Conservation (phyloP, 2,888 invertebrate genomes). For the Craniophora ligustri region DNA sequence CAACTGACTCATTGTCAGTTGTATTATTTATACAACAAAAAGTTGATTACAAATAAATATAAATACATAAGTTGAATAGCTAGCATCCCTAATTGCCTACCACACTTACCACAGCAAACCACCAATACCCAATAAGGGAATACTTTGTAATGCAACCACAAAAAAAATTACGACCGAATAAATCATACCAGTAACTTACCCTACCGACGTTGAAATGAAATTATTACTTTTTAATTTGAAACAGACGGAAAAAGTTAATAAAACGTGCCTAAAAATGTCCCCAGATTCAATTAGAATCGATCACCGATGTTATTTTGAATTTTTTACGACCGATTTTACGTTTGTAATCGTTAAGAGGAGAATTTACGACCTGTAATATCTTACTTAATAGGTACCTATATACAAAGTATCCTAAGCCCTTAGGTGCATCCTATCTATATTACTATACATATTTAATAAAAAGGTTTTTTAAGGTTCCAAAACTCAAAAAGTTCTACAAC, state of each 20-base stretch:
- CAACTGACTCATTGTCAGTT: no score
- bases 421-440: no score
- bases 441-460: no score
- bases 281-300: conserved; percentile 66
- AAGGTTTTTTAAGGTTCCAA: no score
- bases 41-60: no score
- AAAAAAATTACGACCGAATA: conserved; percentile 62
- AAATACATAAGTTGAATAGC: no score
- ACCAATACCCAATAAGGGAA: conserved; percentile 27
- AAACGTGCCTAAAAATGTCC: conserved; percentile 50
- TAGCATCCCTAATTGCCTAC: no score
- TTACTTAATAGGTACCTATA: conserved; percentile 13
- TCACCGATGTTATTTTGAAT: conserved; percentile 57
- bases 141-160: conserved; percentile 48
- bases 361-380: conserved; percentile 29
- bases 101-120: no score
- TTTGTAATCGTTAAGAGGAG: conserved; percentile 54
- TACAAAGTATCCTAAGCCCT: no score
- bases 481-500: no score
- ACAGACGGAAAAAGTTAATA: conserved; percentile 66
- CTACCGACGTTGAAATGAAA: conserved; percentile 56
- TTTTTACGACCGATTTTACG: conserved; percentile 51
- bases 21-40: no score
- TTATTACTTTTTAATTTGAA: conserved; percentile 75
- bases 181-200: conserved; percentile 65